A percentile compares a stretch with the other conserved stretches of the same genome.
Conservation (phyloP, 2,888 invertebrate species). For the Liopterus haemorrhoidalis region DNA sequence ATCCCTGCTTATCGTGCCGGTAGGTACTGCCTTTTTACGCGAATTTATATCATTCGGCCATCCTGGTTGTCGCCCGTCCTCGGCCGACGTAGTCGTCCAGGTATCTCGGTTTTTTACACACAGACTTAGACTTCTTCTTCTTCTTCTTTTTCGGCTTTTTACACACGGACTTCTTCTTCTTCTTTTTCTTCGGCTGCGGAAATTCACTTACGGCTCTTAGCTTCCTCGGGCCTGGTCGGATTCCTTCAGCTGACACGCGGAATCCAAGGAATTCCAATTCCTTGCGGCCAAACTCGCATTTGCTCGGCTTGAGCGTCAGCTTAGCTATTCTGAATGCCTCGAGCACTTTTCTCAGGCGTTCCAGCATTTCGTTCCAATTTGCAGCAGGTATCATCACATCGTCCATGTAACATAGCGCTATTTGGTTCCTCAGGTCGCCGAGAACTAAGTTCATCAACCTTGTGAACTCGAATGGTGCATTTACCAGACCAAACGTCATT, state of each 20-base stretch:
- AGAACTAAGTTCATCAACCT: conserved; percentile 32
- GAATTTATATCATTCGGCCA: too few relatives aligned
- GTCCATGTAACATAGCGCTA: conserved; percentile 34
- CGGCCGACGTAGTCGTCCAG: too few relatives aligned
- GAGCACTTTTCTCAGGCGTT: conserved; percentile 28
- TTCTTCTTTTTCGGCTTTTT: too few relatives aligned
- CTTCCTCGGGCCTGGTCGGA: conserved; percentile 20
- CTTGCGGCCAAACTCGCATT: conserved; percentile 32
- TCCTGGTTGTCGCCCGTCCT: too few relatives aligned
- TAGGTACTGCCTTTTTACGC: too few relatives aligned
- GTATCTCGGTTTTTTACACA: too few relatives aligned
- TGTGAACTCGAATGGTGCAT: conserved; percentile 35
- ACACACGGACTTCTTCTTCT: too few relatives aligned
- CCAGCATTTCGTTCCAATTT: conserved; percentile 30
- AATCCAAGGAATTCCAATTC: conserved; percentile 36
- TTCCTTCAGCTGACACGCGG: conserved; percentile 7
- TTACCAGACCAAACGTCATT: conserved; percentile 36
- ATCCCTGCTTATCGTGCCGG: too few relatives aligned
- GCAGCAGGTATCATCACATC: conserved; percentile 32
- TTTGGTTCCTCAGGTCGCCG: conserved; percentile 22
- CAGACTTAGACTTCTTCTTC: too few relatives aligned
- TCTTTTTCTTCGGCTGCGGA: too few relatives aligned
- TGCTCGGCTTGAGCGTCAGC: conserved; percentile 33
- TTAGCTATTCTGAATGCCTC: conserved; percentile 25
- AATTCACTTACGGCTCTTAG: too few relatives aligned